Evolutionary conservation across 2,797 vertebrate genomes (phyloP), one percentile per base, ranked within the genome.

Genomic region (Rhinoraja longicauda): DNA sequence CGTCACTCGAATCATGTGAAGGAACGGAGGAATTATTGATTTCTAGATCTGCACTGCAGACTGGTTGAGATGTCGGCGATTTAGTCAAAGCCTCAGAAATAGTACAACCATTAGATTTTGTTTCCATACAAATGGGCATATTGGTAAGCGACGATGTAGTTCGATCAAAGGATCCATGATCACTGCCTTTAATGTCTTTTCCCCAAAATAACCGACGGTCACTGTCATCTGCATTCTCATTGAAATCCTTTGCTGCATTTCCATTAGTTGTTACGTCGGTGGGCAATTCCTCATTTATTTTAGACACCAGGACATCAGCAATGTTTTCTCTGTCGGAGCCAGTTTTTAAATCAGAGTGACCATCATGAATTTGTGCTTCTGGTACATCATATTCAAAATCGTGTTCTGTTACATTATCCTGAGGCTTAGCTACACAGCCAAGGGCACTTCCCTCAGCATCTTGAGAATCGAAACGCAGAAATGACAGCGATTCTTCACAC

Each of bases 231-330:
- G 24, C 45, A 91, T 53, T 73, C 70, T 91, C 39, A 73, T 86
- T 59, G 29, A 59, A 62, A 32, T 64, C 12, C 59, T 86, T 64
- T 86, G 82, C 29, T 64, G 57, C 17, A 19, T 86, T 15, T 62
- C 36, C 36, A 73, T 26, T 45, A 10, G 67, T 39, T 45, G 90
- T 67, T 70, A 24, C 8, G 70, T 12, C 90, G 59, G 62, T 39
- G 12, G 86, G 32, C 70, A 73, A 91, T 91, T 73, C 64, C 91
- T 72, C 70, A 91, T 4, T 53, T 91, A 10, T 53, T 91, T 91
- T 70, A 26, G 90, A 72, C 39, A 73, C 32, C n/a, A 62, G 19
- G 10, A 72, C 73, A 72, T 45, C 10, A 91, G 90, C 39, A 91
- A 70, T 36, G 45, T 13, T 73, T 53, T 91, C 67, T 72, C 2